Evolutionary conservation across 2,797 vertebrate genomes (phyloP), one percentile per base, ranked within the genome.

Genomic region (Malacoraja senta): DNA sequence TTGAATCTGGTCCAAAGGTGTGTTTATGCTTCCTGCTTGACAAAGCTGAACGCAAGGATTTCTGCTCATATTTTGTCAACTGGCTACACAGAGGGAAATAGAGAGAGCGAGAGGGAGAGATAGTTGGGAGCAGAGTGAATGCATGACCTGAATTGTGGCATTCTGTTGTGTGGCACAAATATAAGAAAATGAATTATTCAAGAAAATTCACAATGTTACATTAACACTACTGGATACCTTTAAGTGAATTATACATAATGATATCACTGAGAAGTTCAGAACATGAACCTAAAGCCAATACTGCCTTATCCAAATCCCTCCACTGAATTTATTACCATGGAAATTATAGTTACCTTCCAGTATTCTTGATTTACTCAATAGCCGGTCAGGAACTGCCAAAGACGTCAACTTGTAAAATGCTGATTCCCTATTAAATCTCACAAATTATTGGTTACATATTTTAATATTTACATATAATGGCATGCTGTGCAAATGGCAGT

Each of bases 151-250:
- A 19, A 35, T n/a, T 88, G 15, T 32, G 65, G 65, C 32, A 88
- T 88, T 88, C 84, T 88, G 84, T 68, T 88, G 35, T 88, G n/a
- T 88, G 63, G 29, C 84, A 88, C 84, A 88, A 88, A 68, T 88
- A 88, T 68, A 88, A 88, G 63, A 88, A 86, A 88, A 88, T 88
- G 63, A 88, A 88, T 35, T 68, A 88, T 68, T 88, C 84, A 88
- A 88, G 83, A 88, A 88, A 32, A 63, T 65, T 88, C 84, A 88
- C 84, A 88, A 88, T 88, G 32, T 32, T 32, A 63, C 84, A 68
- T 88, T 21, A 35, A 63, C 8, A 24, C n/a, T 88, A 68, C 63
- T 35, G 84, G 63, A 88, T 88, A 68, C 8, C 58, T 38, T 21
- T 35, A 63, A 88, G n/a, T 68, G 38, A 35, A 68, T 88, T 88